phyloP scores from a whole-genome alignment of 2,113 vertebrate species.

The Herpetotheres cachinnans region DNA sequence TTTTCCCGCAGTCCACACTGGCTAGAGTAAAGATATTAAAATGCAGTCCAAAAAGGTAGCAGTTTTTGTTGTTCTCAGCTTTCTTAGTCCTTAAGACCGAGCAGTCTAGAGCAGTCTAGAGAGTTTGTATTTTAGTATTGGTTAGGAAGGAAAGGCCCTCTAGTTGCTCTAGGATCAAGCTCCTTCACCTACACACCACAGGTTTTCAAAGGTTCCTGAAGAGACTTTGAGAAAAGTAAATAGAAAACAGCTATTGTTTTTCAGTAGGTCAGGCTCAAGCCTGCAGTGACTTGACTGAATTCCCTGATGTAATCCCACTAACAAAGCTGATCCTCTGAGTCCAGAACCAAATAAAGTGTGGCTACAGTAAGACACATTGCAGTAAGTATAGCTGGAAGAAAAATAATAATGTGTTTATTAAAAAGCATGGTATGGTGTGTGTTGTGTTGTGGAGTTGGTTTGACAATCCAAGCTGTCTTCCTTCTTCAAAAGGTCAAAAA shows the following conservation, averaged over 20 bases:
- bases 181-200: not conserved
- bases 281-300: constrained; percentile 3
- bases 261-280: not conserved
- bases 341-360: not conserved
- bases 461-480: constrained; percentile 1
- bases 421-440: not conserved
- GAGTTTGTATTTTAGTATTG: not conserved
- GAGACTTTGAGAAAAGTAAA: not conserved
- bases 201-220: not conserved
- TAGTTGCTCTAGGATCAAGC: not conserved
- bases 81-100: not conserved
- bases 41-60: not conserved
- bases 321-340: not conserved
- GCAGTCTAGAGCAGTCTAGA: not conserved
- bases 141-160: not conserved
- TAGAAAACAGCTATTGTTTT: not conserved
- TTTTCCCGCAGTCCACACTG: not conserved
- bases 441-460: not conserved
- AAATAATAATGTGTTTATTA: constrained; percentile 7
- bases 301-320: constrained; percentile 42
- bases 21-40: not conserved
- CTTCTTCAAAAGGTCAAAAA: not conserved
- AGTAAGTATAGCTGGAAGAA: not conserved
- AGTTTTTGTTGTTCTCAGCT: not conserved
- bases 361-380: not conserved